These are phyloP conservation scores for Centruroides sculpturatus DNA, from an alignment of 1,140 invertebrate genomes.

Conservation along the genomic window DNA sequence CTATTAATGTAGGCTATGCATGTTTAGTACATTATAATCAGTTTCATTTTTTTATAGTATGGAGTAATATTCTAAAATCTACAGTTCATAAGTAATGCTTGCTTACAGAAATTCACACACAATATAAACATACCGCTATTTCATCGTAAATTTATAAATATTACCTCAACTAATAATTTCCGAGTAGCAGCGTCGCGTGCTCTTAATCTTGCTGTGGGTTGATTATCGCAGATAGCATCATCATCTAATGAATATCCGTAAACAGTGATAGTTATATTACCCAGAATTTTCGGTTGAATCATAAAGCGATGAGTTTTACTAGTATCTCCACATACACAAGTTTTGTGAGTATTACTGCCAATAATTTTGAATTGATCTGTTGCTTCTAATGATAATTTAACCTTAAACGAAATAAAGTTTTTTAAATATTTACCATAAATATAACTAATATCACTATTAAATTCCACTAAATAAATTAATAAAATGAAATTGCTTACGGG, in stretches of 20 bases:
- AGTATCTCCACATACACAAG: slow-evolving; percentile 16
- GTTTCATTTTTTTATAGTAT: too few species aligned
- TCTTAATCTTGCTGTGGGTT: slow-evolving; percentile 1
- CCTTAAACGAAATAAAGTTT: slow-evolving; percentile 23
- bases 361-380: slow-evolving; percentile 33
- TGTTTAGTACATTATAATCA: too few species aligned
- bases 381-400: slow-evolving; percentile 34
- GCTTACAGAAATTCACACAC: too few species aligned
- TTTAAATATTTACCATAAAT: slow-evolving; percentile 1
- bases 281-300: slow-evolving; percentile 35
- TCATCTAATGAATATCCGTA: slow-evolving; percentile 16
- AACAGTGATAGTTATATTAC: slow-evolving; percentile 43
- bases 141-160: too few species aligned
- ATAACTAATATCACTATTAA: background rate
- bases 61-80: too few species aligned
- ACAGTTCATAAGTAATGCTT: too few species aligned
- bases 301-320: slow-evolving; percentile 29
- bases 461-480: background rate
- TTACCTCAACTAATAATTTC: slow-evolving; percentile 36
- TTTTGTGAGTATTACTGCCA: background rate
- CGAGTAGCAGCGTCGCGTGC: slow-evolving; percentile 24
- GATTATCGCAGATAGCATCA: slow-evolving; percentile 2
- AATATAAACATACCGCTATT: too few species aligned
- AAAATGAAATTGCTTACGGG: slow-evolving; percentile 34
- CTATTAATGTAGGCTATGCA: too few species aligned